A percentile compares a stretch with the other conserved stretches of the same genome.
phyloP scores from a whole-genome alignment of 2,888 invertebrate species.

The Dysmachus trigonus region DNA sequence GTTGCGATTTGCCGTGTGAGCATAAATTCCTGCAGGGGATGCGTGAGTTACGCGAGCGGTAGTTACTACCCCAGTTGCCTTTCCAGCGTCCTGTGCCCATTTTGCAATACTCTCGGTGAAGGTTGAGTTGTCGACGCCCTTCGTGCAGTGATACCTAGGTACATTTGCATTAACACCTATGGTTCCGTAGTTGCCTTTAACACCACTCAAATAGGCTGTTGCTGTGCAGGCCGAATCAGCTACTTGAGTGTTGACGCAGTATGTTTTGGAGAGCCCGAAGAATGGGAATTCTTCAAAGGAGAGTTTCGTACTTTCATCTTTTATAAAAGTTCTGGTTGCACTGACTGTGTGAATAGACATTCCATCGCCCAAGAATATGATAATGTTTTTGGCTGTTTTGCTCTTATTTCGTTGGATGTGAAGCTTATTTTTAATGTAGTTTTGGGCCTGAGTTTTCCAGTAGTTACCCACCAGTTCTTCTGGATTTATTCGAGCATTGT shows the following conservation, averaged over 20 bases:
- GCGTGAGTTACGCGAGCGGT: constrained; percentile 82
- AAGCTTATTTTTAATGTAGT: neutral
- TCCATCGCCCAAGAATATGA: constrained; percentile 79
- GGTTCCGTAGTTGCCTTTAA: constrained; percentile 80
- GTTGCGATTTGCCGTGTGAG: constrained; percentile 73
- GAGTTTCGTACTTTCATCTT: constrained; percentile 71
- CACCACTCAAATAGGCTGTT: constrained; percentile 81
- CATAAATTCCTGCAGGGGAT: constrained; percentile 77
- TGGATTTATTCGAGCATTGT: neutral
- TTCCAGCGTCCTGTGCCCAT: constrained; percentile 74
- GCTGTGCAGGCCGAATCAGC: constrained; percentile 86
- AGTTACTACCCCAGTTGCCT: constrained; percentile 75
- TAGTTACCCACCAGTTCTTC: constrained; percentile 13
- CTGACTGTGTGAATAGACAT: constrained; percentile 78
- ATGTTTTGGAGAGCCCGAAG: constrained; percentile 70
- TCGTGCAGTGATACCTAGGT: constrained; percentile 70
- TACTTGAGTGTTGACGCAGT: constrained; percentile 79
- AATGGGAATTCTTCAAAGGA: constrained; percentile 73
- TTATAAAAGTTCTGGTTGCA: constrained; percentile 71
- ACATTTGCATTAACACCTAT: constrained; percentile 78
- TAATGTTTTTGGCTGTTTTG: constrained; percentile 68
- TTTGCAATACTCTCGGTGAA: constrained; percentile 73
- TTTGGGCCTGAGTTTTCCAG: constrained; percentile 37
- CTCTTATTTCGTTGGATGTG: neutral
- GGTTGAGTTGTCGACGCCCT: constrained; percentile 67